These are phyloP conservation scores for Drosophila cracens DNA, from an alignment of 2,888 invertebrate species.

Conservation along the genomic window DNA sequence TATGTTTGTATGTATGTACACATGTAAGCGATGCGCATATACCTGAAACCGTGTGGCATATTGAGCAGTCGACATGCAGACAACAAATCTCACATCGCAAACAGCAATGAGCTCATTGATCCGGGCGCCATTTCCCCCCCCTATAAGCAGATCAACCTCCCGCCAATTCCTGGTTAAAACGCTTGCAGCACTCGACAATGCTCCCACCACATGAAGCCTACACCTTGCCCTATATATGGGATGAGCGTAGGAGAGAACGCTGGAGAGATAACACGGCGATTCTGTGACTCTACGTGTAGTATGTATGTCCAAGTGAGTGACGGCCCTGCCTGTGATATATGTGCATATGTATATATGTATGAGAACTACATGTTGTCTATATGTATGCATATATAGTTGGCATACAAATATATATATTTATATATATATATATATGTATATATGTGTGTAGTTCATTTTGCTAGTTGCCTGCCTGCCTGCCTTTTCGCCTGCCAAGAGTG, in stretches of 20 bases:
- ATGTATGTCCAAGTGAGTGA: constrained; percentile 43
- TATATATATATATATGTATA: constrained; percentile 3
- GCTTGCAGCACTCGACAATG: constrained; percentile 15
- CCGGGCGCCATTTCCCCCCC: constrained; percentile 29
- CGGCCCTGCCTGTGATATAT: constrained; percentile 42
- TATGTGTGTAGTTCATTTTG: constrained; percentile 17
- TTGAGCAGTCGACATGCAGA: constrained; percentile 18
- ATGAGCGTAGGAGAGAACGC: constrained; percentile 20
- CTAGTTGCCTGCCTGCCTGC: constrained; percentile 35
- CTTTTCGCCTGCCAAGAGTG: constrained; percentile 26
- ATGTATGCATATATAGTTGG: constrained; percentile 28
- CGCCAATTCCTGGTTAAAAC: constrained; percentile 18
- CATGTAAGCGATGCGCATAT: constrained; percentile 21
- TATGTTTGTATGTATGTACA: background rate
- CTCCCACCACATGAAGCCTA: constrained; percentile 22
- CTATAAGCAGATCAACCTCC: background rate
- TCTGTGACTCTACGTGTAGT: constrained; percentile 7
- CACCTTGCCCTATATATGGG: constrained; percentile 58
- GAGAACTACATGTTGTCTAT: constrained; percentile 4
- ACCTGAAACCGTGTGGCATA: constrained; percentile 29
- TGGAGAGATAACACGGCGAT: constrained; percentile 34
- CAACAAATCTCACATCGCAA: constrained; percentile 35
- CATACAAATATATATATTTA: constrained; percentile 7
- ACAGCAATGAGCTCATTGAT: constrained; percentile 74
- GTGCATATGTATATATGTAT: constrained; percentile 19